phyloP scores from a whole-genome alignment of 1,140 invertebrate species.

The Zaprionus nigranus region DNA sequence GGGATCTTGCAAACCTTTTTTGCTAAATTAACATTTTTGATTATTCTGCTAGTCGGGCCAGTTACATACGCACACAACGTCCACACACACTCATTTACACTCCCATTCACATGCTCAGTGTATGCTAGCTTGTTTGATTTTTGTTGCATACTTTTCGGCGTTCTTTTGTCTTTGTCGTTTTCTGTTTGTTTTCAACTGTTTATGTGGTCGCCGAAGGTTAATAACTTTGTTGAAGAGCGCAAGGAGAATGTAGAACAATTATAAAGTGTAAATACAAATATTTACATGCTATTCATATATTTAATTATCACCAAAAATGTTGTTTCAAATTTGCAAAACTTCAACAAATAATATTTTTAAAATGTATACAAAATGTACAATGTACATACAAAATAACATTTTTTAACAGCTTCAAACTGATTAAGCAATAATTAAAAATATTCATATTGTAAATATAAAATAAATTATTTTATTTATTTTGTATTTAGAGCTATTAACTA shows the following conservation, averaged over 20 bases:
- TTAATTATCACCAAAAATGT: too few species aligned
- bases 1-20: conserved; percentile 53
- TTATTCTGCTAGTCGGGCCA: conserved; percentile 24
- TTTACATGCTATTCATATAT: not conserved
- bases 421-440: not conserved
- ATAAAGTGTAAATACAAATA: not conserved
- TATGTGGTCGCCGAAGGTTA: conserved; percentile 17
- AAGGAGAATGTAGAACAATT: not conserved
- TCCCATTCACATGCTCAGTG: not conserved
- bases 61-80: conserved; percentile 14
- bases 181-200: conserved; percentile 31
- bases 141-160: conserved; percentile 44
- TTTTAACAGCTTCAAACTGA: not conserved
- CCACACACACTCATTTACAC: conserved; percentile 3
- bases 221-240: conserved; percentile 31
- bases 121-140: conserved; percentile 17
- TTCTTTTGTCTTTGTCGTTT: conserved; percentile 28
- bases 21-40: conserved; percentile 54
- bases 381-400: too few species aligned
- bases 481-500: not conserved
- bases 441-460: not conserved
- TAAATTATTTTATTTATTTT: too few species aligned
- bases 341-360: too few species aligned
- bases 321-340: too few species aligned
- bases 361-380: too few species aligned